These are phyloP conservation scores for Haliclona indistincta DNA, from an alignment of 37 sponge, comb jelly and placozoan species.

Conservation along the genomic window DNA sequence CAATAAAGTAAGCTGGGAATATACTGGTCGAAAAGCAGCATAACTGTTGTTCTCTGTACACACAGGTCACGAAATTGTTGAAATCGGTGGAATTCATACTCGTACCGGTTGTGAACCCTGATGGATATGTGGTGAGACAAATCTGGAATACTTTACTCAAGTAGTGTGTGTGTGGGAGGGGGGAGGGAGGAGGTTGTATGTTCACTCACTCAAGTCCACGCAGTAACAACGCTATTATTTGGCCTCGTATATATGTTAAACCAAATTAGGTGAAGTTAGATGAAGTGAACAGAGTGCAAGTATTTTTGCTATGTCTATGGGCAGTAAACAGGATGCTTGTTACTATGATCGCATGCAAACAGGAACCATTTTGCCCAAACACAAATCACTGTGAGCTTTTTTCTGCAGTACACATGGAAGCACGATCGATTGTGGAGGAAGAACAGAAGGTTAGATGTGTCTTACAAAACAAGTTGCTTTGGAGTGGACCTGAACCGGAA, in stretches of 20 bases:
- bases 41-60: not conserved
- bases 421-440: slow-evolving; percentile 78
- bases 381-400: too few species aligned
- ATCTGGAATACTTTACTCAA: not conserved
- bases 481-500: slow-evolving; percentile 89
- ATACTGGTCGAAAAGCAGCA: not conserved
- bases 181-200: too few species aligned
- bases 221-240: too few species aligned
- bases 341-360: too few species aligned
- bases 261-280: too few species aligned
- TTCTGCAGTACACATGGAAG: slow-evolving; percentile 68
- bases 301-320: too few species aligned
- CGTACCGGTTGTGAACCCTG: slow-evolving; percentile 74
- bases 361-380: too few species aligned
- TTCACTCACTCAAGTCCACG: too few species aligned
- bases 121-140: slow-evolving; percentile 79
- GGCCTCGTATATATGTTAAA: too few species aligned
- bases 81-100: slow-evolving; percentile 61
- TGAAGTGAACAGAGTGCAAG: too few species aligned
- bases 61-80: slow-evolving; percentile 24
- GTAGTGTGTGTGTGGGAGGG: not conserved
- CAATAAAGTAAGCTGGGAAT: too few species aligned
- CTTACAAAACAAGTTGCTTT: slow-evolving; percentile 20
- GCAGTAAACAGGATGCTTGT: too few species aligned
- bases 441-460: slow-evolving; percentile 32